Base-by-base conservation (phyloP, 2,888 invertebrate species). In the Sicus ferrugineus region DNA sequence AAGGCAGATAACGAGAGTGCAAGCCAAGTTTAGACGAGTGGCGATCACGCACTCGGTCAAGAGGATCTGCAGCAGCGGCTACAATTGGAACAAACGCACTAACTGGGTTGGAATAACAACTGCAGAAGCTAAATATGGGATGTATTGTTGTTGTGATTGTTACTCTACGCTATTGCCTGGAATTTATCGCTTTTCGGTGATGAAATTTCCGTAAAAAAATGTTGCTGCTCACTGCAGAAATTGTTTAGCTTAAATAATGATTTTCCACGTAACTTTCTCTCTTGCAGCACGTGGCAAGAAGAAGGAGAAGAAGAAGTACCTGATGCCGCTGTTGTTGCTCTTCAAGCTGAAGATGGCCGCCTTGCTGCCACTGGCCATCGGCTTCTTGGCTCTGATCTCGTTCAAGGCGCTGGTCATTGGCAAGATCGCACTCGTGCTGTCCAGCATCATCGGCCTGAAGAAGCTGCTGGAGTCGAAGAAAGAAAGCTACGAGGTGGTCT, bases 381-480 rank as follows among this genome's bases (percentile, higher is more conserved):
- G 91, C 76, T 88, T 87, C 76, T 89, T 94, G 78, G 94, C 93
- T 67, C 88, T 94, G 73, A 88, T 94, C 58, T 93, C 94, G 52
- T 89, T 94, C 88, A 94, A 95, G 88, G 94, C 94, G 73, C 88
- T 95, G 76, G 86, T 94, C 80, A 88, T 94, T 76, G 93, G 93
- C 78, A 95, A 95, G 88, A 90, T 94, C 72, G 94, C 94, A 3
- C 88, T 95, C 26, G 87, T 93, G 68, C 89, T 94, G 73, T 90
- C 93, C 65, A 90, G 89, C 70, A 88, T 94, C 72, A 89, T 94
- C 71, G 91, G 89, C 3, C 84, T 91, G 71, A 91, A 91, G 86
- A 94, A 94, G 80, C 87, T 94, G 4, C 85, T 93, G 59, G 90
- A 89, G 64, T 88, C 89, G 61, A 92, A 93, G 82, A 87, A 90